A percentile compares a stretch with the other conserved stretches of the same genome.
phyloP scores from a whole-genome alignment of 2,113 vertebrate genomes.

The Alosa alosa region DNA sequence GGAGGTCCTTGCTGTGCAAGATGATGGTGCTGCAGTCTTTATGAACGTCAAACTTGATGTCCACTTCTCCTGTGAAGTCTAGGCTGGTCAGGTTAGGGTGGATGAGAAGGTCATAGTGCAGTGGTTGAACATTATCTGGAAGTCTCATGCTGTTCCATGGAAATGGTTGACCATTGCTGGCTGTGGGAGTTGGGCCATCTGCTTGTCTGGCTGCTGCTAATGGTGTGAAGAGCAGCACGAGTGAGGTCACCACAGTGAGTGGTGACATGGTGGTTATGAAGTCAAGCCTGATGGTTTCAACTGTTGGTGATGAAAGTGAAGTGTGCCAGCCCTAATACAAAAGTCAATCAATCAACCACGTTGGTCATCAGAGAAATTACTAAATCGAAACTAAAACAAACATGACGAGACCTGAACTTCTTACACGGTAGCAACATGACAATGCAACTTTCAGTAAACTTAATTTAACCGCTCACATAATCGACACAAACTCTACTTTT shows the following conservation, averaged over 20 bases:
- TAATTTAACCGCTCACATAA: neutral
- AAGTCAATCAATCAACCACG: neutral
- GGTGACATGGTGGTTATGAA: neutral
- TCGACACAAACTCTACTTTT: neutral
- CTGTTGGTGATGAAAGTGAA: neutral
- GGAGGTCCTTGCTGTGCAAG: conserved; percentile 79
- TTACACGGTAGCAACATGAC: neutral
- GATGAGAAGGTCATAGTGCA: conserved; percentile 80
- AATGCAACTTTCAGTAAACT: neutral
- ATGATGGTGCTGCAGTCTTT: conserved; percentile 72
- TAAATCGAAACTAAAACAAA: conserved; percentile 14
- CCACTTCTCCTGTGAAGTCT: conserved; percentile 70
- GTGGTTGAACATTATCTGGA: conserved; percentile 70
- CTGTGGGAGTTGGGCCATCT: conserved; percentile 45
- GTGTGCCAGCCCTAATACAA: neutral
- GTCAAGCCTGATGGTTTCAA: neutral
- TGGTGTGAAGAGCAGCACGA: neutral
- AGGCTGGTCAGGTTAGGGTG: conserved; percentile 84
- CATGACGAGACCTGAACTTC: neutral
- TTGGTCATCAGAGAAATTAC: neutral
- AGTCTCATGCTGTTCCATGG: conserved; percentile 84
- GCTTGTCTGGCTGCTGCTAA: neutral
- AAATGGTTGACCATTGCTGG: conserved; percentile 68
- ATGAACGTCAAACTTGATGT: conserved; percentile 69
- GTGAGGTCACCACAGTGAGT: neutral